Conservation (phyloP, 2,888 invertebrate genomes). For the Tuta absoluta region DNA sequence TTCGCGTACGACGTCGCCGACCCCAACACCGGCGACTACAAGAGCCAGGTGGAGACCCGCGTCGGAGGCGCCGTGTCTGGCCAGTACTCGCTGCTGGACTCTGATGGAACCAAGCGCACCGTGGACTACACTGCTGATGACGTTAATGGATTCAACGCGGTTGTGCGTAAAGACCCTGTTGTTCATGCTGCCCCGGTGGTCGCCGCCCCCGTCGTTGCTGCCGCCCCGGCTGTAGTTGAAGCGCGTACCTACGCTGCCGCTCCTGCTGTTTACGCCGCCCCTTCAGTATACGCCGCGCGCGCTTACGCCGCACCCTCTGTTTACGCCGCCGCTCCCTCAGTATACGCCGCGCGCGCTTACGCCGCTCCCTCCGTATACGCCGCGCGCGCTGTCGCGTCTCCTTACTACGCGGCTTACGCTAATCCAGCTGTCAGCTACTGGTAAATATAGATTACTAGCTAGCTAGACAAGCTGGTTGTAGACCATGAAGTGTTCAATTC, state of each 20-base stretch:
- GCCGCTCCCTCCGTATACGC: conserved; percentile 31
- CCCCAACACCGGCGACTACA: conserved; percentile 80
- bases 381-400: conserved; percentile 30
- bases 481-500: conserved; percentile 54
- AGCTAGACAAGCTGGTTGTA: conserved; percentile 38
- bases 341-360: conserved; percentile 30
- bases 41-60: conserved; percentile 80
- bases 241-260: conserved; percentile 39
- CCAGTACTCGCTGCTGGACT: conserved; percentile 79
- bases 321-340: conserved; percentile 33
- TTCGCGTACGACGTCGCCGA: conserved; percentile 82
- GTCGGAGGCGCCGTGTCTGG: conserved; percentile 77
- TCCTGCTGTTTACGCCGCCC: conserved; percentile 37
- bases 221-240: conserved; percentile 42
- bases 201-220: conserved; percentile 33
- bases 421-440: conserved; percentile 64
- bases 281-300: conserved; percentile 29
- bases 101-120: conserved; percentile 79
- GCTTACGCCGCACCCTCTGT: conserved; percentile 34
- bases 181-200: conserved; percentile 48
- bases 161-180: conserved; percentile 78
- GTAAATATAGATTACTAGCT: conserved; percentile 42
- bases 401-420: conserved; percentile 37
- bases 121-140: conserved; percentile 82
- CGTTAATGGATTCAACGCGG: conserved; percentile 81